Evolutionary conservation across 2,113 vertebrate species (phyloP), one percentile per base, ranked within the genome.

Genomic region (Pandion haliaetus): DNA sequence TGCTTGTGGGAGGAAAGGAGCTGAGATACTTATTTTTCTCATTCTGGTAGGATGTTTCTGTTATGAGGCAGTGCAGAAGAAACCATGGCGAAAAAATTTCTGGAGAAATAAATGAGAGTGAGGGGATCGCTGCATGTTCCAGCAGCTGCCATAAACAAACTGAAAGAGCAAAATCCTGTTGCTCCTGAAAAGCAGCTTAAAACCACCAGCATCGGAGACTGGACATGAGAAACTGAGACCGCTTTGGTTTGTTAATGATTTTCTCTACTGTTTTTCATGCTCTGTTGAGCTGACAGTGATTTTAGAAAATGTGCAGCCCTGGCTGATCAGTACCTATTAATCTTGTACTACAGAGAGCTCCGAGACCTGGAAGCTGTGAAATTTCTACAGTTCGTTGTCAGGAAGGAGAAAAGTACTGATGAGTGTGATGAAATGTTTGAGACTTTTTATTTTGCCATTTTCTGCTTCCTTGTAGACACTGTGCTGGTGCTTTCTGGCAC

Each of bases 231-330:
- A 86, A 71, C 83, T 25, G 55, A 83, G 82, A 82, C 36, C 0
- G 1, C 44, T 85, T 93, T 63, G 52, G 36, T 91, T 91, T 86
- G 86, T 96, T 97, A 96, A 95, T 97, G 47, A 80, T 95, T 95
- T 95, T 95, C 90, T 86, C 32, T 81, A 5, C 62, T 70, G 78
- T 94, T 95, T 96, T 96, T 95, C 58, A 90, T 47, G 86, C 88
- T 94, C 85, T 83, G 74, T 93, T 93, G 88, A 88, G 61, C 90
- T 97, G 84, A 95, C 50, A 88, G 77, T 69, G 71, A 79, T 79
- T 97, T 94, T 77, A 88, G 80, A 93, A 92, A 88, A 93, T 83
- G 71, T 79, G 81, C 67, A 76, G 86, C 62, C 44, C 63, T 21
- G 34, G 59, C 71, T 89, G 66, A 89, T 95, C 89, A 81, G 78